Conservation (phyloP, 2,797 vertebrate species). For the Propithecus deckenii region DNA sequence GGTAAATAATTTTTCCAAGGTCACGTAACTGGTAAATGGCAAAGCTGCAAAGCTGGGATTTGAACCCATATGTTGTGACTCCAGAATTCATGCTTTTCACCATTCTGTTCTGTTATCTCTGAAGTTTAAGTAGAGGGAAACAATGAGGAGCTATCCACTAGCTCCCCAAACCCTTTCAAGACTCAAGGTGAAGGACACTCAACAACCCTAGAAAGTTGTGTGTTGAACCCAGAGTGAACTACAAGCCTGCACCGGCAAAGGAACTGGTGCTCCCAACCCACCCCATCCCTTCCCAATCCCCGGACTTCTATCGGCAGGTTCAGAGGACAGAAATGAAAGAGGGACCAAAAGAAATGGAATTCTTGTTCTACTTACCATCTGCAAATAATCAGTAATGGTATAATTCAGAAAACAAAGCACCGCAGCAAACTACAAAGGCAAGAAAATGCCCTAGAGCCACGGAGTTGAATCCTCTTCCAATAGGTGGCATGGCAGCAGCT, state of each 20-base stretch:
- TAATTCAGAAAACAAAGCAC: slow-evolving; percentile 28
- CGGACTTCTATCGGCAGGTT: not conserved
- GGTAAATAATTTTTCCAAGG: not conserved
- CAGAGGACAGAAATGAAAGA: not conserved
- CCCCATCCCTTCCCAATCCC: not conserved
- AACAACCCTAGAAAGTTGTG: not conserved
- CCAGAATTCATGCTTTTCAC: not conserved
- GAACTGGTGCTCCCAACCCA: not conserved
- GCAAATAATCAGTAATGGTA: not conserved
- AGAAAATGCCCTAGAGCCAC: not conserved
- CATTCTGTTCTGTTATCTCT: not conserved
- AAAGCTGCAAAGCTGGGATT: not conserved
- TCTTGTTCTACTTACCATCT: not conserved
- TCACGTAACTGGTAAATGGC: not conserved
- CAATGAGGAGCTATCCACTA: not conserved
- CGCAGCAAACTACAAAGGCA: not conserved
- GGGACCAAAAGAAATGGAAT: not conserved
- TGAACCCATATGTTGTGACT: not conserved
- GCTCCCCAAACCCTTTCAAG: not conserved
- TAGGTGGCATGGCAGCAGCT: not conserved
- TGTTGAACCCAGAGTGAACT: not conserved
- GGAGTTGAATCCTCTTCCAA: not conserved
- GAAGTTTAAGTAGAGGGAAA: not conserved
- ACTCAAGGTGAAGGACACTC: not conserved
- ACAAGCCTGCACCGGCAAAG: not conserved